Evolutionary conservation across 2,113 vertebrate species (phyloP).

Genomic region (Atherinomorus stipes): DNA sequence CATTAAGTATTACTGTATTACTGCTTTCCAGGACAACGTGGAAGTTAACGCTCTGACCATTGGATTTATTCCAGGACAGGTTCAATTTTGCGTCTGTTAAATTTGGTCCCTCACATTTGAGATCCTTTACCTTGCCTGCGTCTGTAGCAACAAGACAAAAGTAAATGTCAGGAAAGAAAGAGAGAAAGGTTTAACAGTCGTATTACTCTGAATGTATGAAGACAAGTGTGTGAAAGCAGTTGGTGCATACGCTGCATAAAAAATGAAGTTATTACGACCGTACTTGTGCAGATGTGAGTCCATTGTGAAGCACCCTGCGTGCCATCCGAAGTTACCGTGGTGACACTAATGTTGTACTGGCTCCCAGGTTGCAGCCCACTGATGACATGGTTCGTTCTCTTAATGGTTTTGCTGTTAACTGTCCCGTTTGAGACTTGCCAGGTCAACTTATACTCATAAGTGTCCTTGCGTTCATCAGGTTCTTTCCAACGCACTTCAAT

Average conservation of each 20-base stretch:
- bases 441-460: constrained; percentile 60
- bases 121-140: constrained; percentile 57
- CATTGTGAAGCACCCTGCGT: constrained; percentile 1
- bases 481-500: constrained; percentile 69
- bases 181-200: too few relatives aligned
- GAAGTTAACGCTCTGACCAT: constrained; percentile 74
- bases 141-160: constrained; percentile 48
- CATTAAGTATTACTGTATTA: fast-evolving
- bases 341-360: constrained; percentile 71
- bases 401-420: fast-evolving
- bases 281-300: constrained; percentile 79
- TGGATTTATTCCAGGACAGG: constrained; percentile 82
- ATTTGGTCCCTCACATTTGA: constrained; percentile 72
- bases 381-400: fast-evolving
- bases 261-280: constrained; percentile 2
- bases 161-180: neutral
- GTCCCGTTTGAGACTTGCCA: neutral
- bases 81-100: constrained; percentile 59
- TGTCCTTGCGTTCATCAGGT: constrained; percentile 33
- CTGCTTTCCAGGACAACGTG: fast-evolving
- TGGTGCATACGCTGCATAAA: neutral
- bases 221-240: neutral
- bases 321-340: constrained; percentile 61
- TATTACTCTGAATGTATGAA: too few relatives aligned
- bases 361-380: constrained; percentile 71